Base-by-base conservation (phyloP, 2,888 invertebrate species). In the Agriopis leucophaearia region DNA sequence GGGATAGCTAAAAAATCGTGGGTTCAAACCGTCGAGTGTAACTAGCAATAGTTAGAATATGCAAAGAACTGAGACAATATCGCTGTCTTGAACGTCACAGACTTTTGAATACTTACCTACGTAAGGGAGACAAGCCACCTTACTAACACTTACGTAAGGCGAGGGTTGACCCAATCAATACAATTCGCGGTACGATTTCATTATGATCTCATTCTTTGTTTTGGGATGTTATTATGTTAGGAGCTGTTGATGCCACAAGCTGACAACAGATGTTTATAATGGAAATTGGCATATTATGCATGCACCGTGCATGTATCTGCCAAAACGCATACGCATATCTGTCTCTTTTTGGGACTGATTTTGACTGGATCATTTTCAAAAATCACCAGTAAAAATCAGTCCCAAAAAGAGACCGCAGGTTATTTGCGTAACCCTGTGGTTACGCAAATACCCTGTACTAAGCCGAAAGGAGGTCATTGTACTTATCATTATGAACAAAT, bases 121-220 rank as follows among this genome's bases (percentile, higher is more conserved):
- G 47, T 58, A 36, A 58, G 47, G 44, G 47, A 8, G 35, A 38
- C 50, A 18, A 45, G 13, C 15, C 35, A 47, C 16, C 27, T 47
- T 18, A 47, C 15, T 55, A 47, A 61, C 38, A 38, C 38, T 45
- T 55, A 62, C 42, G 54, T 54, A 62, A 64, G 51, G 35, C 40
- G 16, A 40, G 16, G 59, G 59, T 59, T 59, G 54, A 63, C 38
- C 54, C 15, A 55, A 63, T 66, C 60, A 61, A 56, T 56, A 50
- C 59, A 56, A 52, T 48, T 70, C 61, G 45, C 35, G 35, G 9
- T 42, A 59, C 50, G n/a, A 69, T 12, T 45, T 56, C 50, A 47
- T 64, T 51, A 47, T 44, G 59, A 59, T 58, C 47, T 48, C 59
- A 59, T 50, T 59, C 36, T 59, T 59, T 59, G 58, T 48, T 59